phyloP scores from a whole-genome alignment of 2,113 vertebrate genomes.

The Vireo altiloquus region DNA sequence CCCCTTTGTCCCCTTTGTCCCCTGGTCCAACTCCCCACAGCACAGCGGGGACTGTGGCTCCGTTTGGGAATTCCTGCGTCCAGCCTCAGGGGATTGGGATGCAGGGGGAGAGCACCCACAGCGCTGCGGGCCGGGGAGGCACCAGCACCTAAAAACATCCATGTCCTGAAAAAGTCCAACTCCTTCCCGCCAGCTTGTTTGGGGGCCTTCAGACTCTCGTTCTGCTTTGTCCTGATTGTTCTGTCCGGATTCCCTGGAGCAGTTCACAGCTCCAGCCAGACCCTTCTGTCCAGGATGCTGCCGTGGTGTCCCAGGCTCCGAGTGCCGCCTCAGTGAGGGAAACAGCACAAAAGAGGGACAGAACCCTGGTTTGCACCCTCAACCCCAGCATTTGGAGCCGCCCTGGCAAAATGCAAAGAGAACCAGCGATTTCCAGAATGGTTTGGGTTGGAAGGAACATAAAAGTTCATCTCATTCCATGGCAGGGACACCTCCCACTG shows the following conservation, averaged over 20 bases:
- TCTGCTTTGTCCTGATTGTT: neutral
- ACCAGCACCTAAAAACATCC: too few relatives aligned
- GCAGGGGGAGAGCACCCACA: too few relatives aligned
- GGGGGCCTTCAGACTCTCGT: too few relatives aligned
- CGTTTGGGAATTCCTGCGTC: rapidly evolving
- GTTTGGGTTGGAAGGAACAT: neutral
- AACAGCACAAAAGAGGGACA: neutral
- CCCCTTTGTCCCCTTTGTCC: too few relatives aligned
- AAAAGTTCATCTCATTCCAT: neutral
- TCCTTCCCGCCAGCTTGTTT: neutral
- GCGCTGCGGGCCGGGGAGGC: neutral
- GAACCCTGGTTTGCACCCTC: neutral
- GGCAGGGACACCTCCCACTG: neutral
- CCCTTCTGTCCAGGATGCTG: rapidly evolving
- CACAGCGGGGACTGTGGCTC: neutral
- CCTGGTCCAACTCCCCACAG: too few relatives aligned
- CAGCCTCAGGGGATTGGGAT: rapidly evolving
- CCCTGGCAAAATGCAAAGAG: neutral
- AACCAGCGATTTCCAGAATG: neutral
- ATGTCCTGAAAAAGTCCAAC: neutral
- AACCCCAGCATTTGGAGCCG: neutral
- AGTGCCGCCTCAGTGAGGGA: neutral
- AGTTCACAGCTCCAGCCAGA: neutral
- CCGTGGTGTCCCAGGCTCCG: rapidly evolving
- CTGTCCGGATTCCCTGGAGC: neutral